Conservation (phyloP, 1,140 invertebrate species). For the Phortica variegata region DNA sequence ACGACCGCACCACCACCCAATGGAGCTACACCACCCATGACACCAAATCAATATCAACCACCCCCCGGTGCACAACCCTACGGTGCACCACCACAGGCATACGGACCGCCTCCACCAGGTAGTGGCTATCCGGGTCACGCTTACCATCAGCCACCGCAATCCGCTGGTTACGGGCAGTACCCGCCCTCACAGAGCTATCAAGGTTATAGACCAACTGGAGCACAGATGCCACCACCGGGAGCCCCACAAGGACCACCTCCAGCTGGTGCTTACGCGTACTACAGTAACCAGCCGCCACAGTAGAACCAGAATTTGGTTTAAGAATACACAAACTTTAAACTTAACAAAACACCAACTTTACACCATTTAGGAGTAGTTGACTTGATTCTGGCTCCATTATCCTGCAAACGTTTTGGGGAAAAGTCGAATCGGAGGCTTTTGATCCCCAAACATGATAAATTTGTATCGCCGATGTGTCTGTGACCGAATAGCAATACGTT, state of each 20-base stretch:
- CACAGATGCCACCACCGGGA: constrained; percentile 55
- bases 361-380: too few species aligned
- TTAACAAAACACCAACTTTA: too few species aligned
- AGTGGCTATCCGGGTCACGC: constrained; percentile 50
- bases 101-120: constrained; percentile 48
- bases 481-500: too few species aligned
- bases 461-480: too few species aligned
- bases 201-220: constrained; percentile 39
- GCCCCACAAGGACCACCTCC: constrained; percentile 53
- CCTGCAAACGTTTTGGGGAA: too few species aligned
- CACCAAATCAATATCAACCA: constrained; percentile 52
- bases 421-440: too few species aligned
- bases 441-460: too few species aligned
- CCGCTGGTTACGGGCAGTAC: constrained; percentile 49
- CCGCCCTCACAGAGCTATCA: constrained; percentile 52
- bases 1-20: constrained; percentile 37
- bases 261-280: constrained; percentile 52
- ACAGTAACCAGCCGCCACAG: constrained; percentile 49
- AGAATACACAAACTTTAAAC: too few species aligned
- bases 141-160: constrained; percentile 49
- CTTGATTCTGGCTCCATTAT: too few species aligned
- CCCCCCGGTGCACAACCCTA: constrained; percentile 48
- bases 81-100: constrained; percentile 43
- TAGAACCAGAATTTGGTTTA: too few species aligned
- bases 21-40: constrained; percentile 41